These are phyloP conservation scores for Ditula angustiorana DNA, from an alignment of 2,888 invertebrate species.

Conservation along the genomic window DNA sequence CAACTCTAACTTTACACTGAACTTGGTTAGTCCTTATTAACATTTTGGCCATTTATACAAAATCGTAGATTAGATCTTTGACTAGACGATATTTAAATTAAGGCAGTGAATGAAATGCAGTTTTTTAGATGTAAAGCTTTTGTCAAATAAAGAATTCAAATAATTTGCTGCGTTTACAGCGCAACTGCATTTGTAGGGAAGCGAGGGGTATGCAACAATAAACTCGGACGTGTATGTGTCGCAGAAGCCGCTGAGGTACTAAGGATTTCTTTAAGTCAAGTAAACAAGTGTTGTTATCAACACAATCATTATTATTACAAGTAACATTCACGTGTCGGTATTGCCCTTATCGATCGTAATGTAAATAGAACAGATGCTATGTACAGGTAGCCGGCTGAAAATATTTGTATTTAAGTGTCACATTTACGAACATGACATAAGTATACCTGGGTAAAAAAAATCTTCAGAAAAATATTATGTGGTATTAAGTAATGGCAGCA, in stretches of 20 bases:
- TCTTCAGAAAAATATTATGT: no score
- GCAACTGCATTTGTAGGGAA: constrained; percentile 62
- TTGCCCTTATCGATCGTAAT: constrained; percentile 60
- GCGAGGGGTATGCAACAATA: constrained; percentile 46
- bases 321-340: constrained; percentile 50
- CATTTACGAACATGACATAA: not conserved
- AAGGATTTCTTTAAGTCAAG: constrained; percentile 50
- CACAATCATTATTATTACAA: constrained; percentile 59
- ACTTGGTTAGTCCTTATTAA: constrained; percentile 74
- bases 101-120: not conserved
- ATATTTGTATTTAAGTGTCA: not conserved
- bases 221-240: constrained; percentile 56
- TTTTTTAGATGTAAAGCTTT: constrained; percentile 41
- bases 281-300: constrained; percentile 65
- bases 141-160: constrained; percentile 79
- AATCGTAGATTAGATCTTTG: constrained; percentile 46
- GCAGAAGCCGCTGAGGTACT: constrained; percentile 54
- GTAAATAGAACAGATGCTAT: constrained; percentile 61
- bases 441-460: no score
- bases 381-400: constrained; percentile 1
- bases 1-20: constrained; percentile 60
- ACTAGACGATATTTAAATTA: constrained; percentile 43
- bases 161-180: constrained; percentile 69
- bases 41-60: constrained; percentile 72
- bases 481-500: no score